A percentile compares a stretch with the other conserved stretches of the same genome.
phyloP scores from a whole-genome alignment of 1,140 invertebrate genomes.

The Megathymus violae region DNA sequence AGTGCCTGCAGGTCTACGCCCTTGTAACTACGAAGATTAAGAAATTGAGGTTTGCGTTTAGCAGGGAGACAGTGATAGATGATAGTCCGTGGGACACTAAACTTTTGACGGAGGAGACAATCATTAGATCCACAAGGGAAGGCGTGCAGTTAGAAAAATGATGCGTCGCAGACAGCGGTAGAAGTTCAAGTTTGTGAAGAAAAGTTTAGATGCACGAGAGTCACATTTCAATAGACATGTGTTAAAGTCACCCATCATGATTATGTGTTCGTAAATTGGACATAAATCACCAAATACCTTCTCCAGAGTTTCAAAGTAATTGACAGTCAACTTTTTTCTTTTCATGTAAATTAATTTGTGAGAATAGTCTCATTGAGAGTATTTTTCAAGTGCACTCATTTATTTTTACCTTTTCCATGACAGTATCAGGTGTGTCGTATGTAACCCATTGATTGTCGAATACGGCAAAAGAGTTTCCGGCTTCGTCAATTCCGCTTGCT shows the following conservation, averaged over 20 bases:
- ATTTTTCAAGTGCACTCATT: no score
- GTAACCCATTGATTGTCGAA: slow-evolving; percentile 93
- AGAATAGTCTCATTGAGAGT: no score
- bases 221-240: no score
- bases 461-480: slow-evolving; percentile 89
- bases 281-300: no score
- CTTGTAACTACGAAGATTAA: not conserved
- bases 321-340: no score
- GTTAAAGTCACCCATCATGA: no score
- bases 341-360: no score
- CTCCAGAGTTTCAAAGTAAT: no score
- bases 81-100: slow-evolving; percentile 17
- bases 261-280: no score
- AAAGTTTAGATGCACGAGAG: slow-evolving; percentile 8
- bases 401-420: slow-evolving; percentile 89
- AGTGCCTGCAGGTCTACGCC: not conserved
- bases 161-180: no score
- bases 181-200: slow-evolving; percentile 18
- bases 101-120: slow-evolving; percentile 23
- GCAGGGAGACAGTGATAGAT: slow-evolving; percentile 3
- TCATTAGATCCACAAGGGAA: slow-evolving; percentile 34
- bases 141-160: slow-evolving; percentile 18
- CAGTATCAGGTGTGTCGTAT: slow-evolving; percentile 89
- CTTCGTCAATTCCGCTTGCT: slow-evolving; percentile 85
- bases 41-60: slow-evolving; percentile 3